Conservation (phyloP, 2,113 vertebrate species). For the Progne subis region DNA sequence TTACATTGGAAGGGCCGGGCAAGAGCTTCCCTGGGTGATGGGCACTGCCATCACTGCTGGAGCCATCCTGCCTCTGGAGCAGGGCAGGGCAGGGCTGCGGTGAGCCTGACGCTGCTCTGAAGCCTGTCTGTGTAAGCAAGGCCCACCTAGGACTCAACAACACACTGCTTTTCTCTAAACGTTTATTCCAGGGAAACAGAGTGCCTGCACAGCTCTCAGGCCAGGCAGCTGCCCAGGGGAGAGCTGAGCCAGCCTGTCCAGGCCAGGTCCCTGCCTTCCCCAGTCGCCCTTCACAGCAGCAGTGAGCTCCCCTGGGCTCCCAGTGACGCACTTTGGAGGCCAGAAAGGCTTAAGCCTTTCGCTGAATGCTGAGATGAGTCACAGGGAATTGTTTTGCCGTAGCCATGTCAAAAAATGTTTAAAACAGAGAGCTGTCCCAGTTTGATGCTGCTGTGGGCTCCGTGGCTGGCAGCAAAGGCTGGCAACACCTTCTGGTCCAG, state of each 20-base stretch:
- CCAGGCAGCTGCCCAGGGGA: neutral
- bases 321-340: neutral
- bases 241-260: neutral
- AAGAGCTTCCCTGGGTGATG: neutral
- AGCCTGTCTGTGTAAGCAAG: neutral
- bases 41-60: neutral
- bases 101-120: neutral
- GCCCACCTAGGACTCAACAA: neutral
- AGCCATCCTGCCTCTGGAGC: neutral
- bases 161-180: neutral
- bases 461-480: neutral
- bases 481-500: accelerated
- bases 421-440: neutral
- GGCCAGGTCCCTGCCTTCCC: neutral
- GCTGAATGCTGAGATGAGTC: neutral
- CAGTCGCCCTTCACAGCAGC: neutral
- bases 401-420: neutral
- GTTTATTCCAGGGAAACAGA: neutral
- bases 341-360: neutral
- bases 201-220: neutral
- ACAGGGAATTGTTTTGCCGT: neutral
- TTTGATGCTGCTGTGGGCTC: neutral
- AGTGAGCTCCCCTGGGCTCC: neutral
- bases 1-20: accelerated
- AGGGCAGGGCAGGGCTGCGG: neutral